phyloP scores from a whole-genome alignment of 2,797 vertebrate genomes.

The Lophotriccus pileatus region DNA sequence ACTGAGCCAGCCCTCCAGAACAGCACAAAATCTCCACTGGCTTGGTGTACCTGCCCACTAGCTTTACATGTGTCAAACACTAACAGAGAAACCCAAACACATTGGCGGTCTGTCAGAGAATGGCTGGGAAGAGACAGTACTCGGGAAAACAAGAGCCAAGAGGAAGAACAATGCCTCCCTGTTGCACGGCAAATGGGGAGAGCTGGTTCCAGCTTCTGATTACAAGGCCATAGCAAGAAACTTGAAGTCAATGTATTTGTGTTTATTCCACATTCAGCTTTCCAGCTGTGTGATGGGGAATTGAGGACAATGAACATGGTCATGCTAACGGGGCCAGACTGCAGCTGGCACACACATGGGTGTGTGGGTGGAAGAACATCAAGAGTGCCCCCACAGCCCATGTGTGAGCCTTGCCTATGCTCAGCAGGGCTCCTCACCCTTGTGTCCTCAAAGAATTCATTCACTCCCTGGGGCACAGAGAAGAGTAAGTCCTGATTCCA shows the following conservation, averaged over 20 bases:
- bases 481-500: not conserved
- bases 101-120: not conserved
- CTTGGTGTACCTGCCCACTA: not conserved
- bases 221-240: not conserved
- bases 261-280: not conserved
- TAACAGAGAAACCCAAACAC: too few relatives aligned
- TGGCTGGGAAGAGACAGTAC: not conserved
- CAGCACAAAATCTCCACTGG: not conserved
- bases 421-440: not conserved
- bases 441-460: not conserved
- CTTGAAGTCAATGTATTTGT: not conserved
- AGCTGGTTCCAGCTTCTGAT: not conserved
- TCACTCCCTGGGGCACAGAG: not conserved
- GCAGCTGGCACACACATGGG: not conserved
- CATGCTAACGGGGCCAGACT: not conserved
- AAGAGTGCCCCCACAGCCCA: not conserved
- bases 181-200: not conserved
- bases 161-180: not conserved
- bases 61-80: not conserved
- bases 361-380: not conserved
- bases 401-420: not conserved
- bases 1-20: not conserved
- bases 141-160: not conserved
- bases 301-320: not conserved
- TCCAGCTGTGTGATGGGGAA: not conserved